These are phyloP conservation scores for Thymelicus lineola DNA, from an alignment of 2,888 invertebrate species.

Conservation along the genomic window DNA sequence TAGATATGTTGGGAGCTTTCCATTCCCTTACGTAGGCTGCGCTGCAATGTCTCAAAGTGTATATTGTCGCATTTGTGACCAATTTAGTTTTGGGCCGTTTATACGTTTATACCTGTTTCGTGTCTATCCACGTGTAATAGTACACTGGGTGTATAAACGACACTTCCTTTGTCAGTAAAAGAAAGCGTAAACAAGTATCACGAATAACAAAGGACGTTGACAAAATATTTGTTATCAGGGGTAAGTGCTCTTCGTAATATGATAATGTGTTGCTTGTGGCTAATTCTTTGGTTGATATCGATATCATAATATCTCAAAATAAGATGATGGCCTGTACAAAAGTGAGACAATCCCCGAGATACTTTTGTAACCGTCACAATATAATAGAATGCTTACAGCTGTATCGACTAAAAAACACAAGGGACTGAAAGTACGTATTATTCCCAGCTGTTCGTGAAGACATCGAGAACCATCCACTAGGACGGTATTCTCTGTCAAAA, in stretches of 20 bases:
- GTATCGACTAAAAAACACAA: no score
- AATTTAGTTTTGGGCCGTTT: slow-evolving; percentile 22
- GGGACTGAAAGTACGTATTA: neutral
- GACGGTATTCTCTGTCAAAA: no score
- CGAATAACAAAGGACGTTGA: neutral
- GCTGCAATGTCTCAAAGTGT: slow-evolving; percentile 3
- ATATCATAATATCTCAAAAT: neutral
- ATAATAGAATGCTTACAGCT: no score
- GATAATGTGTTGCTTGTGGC: neutral
- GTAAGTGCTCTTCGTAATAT: slow-evolving; percentile 10
- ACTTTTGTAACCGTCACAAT: no score
- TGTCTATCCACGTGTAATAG: neutral
- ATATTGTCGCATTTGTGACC: slow-evolving; percentile 8
- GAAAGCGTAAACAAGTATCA: slow-evolving; percentile 4
- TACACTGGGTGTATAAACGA: neutral
- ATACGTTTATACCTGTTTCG: neutral
- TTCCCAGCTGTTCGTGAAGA: no score
- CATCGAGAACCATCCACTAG: no score
- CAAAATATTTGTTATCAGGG: slow-evolving; percentile 3
- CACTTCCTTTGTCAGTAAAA: neutral
- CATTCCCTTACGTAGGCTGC: slow-evolving; percentile 20
- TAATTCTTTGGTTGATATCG: neutral
- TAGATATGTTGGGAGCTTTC: slow-evolving; percentile 29
- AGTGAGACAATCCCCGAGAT: no score
- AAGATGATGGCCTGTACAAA: neutral